phyloP scores from a whole-genome alignment of 2,888 invertebrate genomes.

The Drosophila mimica region DNA sequence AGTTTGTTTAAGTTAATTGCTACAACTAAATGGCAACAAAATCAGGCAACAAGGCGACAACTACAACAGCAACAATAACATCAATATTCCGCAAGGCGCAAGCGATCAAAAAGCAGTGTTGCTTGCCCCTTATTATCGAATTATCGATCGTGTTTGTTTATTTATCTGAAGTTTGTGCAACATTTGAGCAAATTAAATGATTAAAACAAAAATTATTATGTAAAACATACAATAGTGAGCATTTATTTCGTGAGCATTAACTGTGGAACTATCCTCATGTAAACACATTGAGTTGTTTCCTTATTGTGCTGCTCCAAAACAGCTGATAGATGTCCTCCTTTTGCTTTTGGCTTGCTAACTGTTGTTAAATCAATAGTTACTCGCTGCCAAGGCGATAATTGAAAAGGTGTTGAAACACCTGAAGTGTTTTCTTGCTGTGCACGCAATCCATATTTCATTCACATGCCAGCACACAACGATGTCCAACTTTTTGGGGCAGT shows the following conservation, averaged over 20 bases:
- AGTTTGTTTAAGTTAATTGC: conserved; percentile 57
- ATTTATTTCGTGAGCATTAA: background rate
- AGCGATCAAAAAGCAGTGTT: conserved; percentile 38
- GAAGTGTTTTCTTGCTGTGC: conserved; percentile 39
- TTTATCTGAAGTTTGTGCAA: conserved; percentile 60
- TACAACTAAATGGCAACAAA: conserved; percentile 29
- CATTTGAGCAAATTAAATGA: conserved; percentile 61
- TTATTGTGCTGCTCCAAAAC: background rate
- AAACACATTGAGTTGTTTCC: background rate
- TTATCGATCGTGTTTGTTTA: conserved; percentile 60
- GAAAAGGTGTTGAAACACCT: conserved; percentile 73
- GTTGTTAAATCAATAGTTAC: conserved; percentile 67
- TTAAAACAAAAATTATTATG: conserved; percentile 60
- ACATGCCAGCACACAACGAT: conserved; percentile 54
- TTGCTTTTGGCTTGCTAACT: conserved; percentile 7
- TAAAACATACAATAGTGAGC: conserved; percentile 42
- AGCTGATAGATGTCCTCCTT: conserved; percentile 28
- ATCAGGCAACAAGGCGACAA: conserved; percentile 23
- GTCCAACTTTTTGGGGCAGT: conserved; percentile 77
- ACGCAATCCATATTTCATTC: conserved; percentile 40
- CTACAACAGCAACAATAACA: conserved; percentile 37
- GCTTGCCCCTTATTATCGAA: conserved; percentile 54
- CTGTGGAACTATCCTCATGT: background rate
- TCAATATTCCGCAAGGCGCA: conserved; percentile 46
- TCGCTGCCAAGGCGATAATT: conserved; percentile 56